phyloP scores from a whole-genome alignment of 2,888 invertebrate genomes.

The Lasioglossum calceatum region DNA sequence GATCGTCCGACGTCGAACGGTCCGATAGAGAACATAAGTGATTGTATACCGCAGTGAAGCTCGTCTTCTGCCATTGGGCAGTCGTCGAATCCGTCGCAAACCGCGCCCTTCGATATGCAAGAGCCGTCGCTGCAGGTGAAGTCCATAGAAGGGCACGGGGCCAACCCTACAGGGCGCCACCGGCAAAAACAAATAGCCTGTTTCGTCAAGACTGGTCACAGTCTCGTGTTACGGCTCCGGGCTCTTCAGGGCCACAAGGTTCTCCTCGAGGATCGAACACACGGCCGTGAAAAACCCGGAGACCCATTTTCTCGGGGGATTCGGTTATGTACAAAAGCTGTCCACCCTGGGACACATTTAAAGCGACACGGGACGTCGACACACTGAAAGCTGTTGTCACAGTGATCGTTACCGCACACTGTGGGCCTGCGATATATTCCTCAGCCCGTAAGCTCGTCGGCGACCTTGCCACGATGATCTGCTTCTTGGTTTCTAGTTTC shows the following conservation, averaged over 20 bases:
- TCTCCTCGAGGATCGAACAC: neutral
- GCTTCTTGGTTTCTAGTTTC: neutral
- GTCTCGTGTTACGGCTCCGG: conserved; percentile 31
- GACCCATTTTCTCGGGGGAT: conserved; percentile 19
- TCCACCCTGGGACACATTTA: conserved; percentile 75
- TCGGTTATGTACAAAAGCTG: conserved; percentile 59
- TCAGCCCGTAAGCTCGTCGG: neutral
- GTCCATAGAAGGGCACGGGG: conserved; percentile 84
- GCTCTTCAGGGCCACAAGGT: conserved; percentile 22
- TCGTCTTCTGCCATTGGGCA: conserved; percentile 86
- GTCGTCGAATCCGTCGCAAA: conserved; percentile 91
- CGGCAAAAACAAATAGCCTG: conserved; percentile 72
- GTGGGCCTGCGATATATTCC: conserved; percentile 17
- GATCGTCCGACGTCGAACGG: conserved; percentile 1
- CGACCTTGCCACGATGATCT: neutral
- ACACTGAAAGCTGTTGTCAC: conserved; percentile 75
- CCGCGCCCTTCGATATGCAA: conserved; percentile 89
- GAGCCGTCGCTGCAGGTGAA: conserved; percentile 91
- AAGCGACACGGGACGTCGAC: conserved; percentile 74
- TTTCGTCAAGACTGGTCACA: conserved; percentile 66
- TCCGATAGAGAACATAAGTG: conserved; percentile 51
- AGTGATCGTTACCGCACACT: conserved; percentile 23
- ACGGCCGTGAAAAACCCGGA: conserved; percentile 35
- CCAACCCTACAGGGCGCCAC: conserved; percentile 79
- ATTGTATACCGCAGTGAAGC: conserved; percentile 82